Conservation (phyloP, 2,888 invertebrate species). For the Slavum lentiscoides region DNA sequence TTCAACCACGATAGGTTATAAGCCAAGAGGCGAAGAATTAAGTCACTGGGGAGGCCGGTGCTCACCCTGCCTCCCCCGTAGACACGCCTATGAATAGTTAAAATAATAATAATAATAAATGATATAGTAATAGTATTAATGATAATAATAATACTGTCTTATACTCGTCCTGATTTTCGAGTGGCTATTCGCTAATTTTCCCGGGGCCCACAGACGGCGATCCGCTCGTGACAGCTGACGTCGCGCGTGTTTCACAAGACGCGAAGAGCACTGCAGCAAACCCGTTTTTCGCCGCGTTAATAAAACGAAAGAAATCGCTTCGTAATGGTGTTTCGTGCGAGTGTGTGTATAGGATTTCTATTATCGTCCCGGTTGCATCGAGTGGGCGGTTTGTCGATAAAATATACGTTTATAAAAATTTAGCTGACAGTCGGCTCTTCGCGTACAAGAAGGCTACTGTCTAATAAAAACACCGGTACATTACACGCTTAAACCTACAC, state of each 20-base stretch:
- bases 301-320: background rate
- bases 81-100: background rate
- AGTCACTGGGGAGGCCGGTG: too few relatives aligned
- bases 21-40: too few relatives aligned
- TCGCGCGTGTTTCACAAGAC: conserved; percentile 5
- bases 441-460: background rate
- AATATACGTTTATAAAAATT: background rate
- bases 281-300: background rate
- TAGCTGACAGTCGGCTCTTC: background rate
- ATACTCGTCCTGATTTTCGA: conserved; percentile 24
- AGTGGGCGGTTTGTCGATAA: background rate
- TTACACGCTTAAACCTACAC: background rate
- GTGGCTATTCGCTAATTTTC: conserved; percentile 34
- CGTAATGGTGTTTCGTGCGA: background rate
- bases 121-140: too few relatives aligned
- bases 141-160: too few relatives aligned
- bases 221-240: background rate
- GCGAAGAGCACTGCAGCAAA: background rate
- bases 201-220: background rate
- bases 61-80: too few relatives aligned
- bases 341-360: background rate
- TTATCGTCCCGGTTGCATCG: background rate
- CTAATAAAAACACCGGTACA: background rate
- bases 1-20: too few relatives aligned
- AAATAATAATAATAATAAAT: too few relatives aligned